Conservation (phyloP, 2,888 invertebrate genomes). For the Mallateleia sp. region DNA sequence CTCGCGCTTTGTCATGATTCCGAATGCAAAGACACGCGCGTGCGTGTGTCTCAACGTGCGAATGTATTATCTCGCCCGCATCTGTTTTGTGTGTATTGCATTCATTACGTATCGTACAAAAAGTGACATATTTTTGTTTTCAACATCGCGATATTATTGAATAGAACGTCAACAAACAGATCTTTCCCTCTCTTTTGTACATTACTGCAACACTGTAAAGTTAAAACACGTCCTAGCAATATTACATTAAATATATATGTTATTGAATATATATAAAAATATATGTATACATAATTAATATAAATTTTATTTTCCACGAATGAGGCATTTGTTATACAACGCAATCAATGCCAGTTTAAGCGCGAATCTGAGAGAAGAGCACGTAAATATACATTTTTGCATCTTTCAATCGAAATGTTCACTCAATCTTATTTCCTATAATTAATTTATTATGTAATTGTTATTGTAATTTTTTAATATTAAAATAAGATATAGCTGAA, state of each 20-base stretch:
- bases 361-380: slow-evolving; percentile 61
- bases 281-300: slow-evolving; percentile 68
- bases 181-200: slow-evolving; percentile 84
- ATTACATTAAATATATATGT: slow-evolving; percentile 61
- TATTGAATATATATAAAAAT: slow-evolving; percentile 54
- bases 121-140: slow-evolving; percentile 53
- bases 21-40: slow-evolving; percentile 38
- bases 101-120: slow-evolving; percentile 55
- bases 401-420: slow-evolving; percentile 59
- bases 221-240: slow-evolving; percentile 77
- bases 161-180: slow-evolving; percentile 9
- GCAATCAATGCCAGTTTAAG: slow-evolving; percentile 71
- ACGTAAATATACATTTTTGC: slow-evolving; percentile 76
- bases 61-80: slow-evolving; percentile 49
- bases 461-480: slow-evolving; percentile 44
- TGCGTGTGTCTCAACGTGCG: slow-evolving; percentile 25
- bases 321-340: slow-evolving; percentile 77
- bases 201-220: slow-evolving; percentile 86
- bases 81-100: slow-evolving; percentile 31
- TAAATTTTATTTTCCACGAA: slow-evolving; percentile 73
- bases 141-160: slow-evolving; percentile 30
- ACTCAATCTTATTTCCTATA: slow-evolving; percentile 47
- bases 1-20: slow-evolving; percentile 58
- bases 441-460: slow-evolving; percentile 38
- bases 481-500: slow-evolving; percentile 18